A percentile compares a stretch with the other conserved stretches of the same genome.
These are phyloP conservation scores for Apodemus speciosus DNA, from an alignment of 2,113 vertebrate genomes.

Conservation along the genomic window DNA sequence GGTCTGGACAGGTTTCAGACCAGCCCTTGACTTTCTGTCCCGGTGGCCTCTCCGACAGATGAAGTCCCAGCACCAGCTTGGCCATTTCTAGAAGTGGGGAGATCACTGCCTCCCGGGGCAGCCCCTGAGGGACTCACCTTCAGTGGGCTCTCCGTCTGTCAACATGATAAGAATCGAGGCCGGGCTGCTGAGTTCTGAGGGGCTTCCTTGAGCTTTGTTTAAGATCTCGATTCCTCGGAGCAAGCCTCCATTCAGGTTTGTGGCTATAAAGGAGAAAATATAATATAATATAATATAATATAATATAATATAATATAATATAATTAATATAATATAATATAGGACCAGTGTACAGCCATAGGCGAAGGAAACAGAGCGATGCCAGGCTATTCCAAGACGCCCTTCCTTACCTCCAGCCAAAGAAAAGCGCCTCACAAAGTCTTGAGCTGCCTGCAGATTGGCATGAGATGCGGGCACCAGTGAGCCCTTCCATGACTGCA, in stretches of 20 bases:
- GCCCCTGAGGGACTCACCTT: constrained; percentile 82
- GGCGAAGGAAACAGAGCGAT: neutral
- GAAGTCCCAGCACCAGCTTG: neutral
- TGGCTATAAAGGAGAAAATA: constrained; percentile 84
- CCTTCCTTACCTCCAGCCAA: constrained; percentile 64
- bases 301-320: too few species aligned
- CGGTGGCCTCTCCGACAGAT: neutral
- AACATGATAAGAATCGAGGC: constrained; percentile 93
- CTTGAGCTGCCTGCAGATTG: constrained; percentile 82
- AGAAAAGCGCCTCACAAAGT: constrained; percentile 79
- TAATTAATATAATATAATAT: neutral
- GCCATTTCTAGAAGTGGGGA: neutral
- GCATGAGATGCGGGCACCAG: constrained; percentile 83
- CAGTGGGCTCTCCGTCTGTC: constrained; percentile 94
- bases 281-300: neutral
- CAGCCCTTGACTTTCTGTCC: neutral
- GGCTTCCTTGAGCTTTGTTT: constrained; percentile 79
- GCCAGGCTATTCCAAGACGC: neutral
- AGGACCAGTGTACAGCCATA: neutral
- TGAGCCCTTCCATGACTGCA: constrained; percentile 84
- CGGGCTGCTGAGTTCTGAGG: constrained; percentile 81
- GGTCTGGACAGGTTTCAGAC: neutral
- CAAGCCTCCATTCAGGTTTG: constrained; percentile 91
- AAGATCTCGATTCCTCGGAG: constrained; percentile 89
- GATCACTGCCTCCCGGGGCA: neutral